phyloP scores from a whole-genome alignment of 1,140 invertebrate genomes.

The Drosophila repletoides region DNA sequence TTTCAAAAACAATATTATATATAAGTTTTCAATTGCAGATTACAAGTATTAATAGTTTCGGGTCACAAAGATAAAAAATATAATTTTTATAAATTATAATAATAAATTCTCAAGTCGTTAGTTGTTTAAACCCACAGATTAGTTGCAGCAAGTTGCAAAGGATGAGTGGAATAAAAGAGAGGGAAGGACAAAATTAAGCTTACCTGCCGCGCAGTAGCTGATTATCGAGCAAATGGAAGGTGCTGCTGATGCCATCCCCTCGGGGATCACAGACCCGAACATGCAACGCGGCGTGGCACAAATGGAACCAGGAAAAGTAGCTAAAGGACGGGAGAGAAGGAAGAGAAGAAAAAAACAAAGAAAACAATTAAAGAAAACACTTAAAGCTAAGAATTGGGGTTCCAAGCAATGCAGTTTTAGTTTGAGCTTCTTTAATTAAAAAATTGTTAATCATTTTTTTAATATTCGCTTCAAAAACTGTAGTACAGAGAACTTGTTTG shows the following conservation, averaged over 20 bases:
- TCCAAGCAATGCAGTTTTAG: too few relatives aligned
- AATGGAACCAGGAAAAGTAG: constrained; percentile 86
- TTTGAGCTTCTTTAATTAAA: too few relatives aligned
- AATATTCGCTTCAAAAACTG: too few relatives aligned
- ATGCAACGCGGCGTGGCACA: constrained; percentile 85
- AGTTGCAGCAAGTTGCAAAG: constrained; percentile 12
- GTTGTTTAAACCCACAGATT: neutral
- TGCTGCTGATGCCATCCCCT: constrained; percentile 86
- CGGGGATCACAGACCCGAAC: constrained; percentile 85
- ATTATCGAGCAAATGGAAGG: constrained; percentile 85
- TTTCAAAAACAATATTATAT: too few relatives aligned
- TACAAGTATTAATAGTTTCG: too few relatives aligned
- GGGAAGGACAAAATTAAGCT: constrained; percentile 13
- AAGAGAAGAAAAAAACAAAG: neutral
- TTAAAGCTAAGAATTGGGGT: too few relatives aligned
- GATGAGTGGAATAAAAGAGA: neutral
- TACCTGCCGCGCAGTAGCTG: constrained; percentile 84
- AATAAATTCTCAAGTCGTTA: too few relatives aligned
- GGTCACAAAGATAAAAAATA: too few relatives aligned
- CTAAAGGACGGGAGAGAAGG: constrained; percentile 79
- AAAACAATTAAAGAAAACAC: neutral
- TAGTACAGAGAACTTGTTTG: too few relatives aligned
- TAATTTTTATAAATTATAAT: too few relatives aligned
- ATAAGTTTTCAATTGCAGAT: too few relatives aligned
- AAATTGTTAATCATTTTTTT: too few relatives aligned